phyloP scores from a whole-genome alignment of 2,113 vertebrate genomes.

The Gracilinanus agilis region DNA sequence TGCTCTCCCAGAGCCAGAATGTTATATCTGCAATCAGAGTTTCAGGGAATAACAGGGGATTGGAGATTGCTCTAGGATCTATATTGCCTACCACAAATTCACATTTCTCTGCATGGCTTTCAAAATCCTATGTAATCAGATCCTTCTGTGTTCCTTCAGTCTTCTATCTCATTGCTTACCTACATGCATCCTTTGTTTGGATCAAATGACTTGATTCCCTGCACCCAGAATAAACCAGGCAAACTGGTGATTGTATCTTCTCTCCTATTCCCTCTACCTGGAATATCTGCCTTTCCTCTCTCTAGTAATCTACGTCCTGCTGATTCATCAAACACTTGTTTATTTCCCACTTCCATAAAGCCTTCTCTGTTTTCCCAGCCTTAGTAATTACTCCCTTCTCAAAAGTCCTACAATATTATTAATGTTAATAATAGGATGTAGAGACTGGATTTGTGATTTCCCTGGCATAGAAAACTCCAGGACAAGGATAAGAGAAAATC shows the following conservation, averaged over 20 bases:
- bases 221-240: not conserved
- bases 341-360: not conserved
- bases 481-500: not conserved
- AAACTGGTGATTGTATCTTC: not conserved
- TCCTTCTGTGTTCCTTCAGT: not conserved
- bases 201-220: not conserved
- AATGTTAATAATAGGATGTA: not conserved
- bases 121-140: not conserved
- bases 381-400: not conserved
- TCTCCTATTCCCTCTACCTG: not conserved
- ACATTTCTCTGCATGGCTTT: constrained; percentile 10
- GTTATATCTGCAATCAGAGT: not conserved
- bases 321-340: not conserved
- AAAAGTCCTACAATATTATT: not conserved
- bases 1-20: not conserved
- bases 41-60: not conserved
- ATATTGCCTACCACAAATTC: not conserved
- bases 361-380: not conserved
- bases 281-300: not conserved
- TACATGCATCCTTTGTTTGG: not conserved
- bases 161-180: not conserved
- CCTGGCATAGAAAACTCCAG: not conserved
- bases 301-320: not conserved
- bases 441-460: not conserved
- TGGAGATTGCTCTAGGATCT: not conserved